Conservation (phyloP, 2,797 vertebrate genomes). For the Otolemur crassicaudatus region DNA sequence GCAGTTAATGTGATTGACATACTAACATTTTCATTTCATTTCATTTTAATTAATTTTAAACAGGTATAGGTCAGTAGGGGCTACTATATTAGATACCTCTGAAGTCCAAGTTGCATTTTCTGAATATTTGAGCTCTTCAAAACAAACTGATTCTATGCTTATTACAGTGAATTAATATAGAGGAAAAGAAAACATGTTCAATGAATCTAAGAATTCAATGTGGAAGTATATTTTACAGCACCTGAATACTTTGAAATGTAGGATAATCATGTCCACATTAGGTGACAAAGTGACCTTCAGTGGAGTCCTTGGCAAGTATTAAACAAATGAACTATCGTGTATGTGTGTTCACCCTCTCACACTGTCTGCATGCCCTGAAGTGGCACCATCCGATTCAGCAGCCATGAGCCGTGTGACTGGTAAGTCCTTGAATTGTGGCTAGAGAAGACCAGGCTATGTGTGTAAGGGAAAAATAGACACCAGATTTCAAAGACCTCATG, state of each 20-base stretch:
- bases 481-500: background rate
- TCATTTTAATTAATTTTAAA: background rate
- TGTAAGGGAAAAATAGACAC: background rate
- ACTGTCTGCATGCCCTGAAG: background rate
- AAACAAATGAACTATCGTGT: background rate
- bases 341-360: background rate
- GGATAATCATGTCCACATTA: background rate
- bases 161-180: background rate
- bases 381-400: accelerated
- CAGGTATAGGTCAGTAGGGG: background rate
- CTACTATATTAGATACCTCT: background rate
- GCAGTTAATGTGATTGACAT: background rate
- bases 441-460: background rate
- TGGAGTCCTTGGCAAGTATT: background rate
- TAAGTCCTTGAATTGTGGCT: background rate
- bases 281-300: background rate
- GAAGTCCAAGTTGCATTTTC: background rate
- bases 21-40: background rate
- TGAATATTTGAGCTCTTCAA: background rate
- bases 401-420: accelerated
- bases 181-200: background rate
- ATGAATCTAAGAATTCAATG: background rate
- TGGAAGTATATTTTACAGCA: background rate
- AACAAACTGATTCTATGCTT: background rate
- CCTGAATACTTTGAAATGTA: background rate